phyloP scores from a whole-genome alignment of 2,797 vertebrate genomes.

The Halcyon smyrnensis region DNA sequence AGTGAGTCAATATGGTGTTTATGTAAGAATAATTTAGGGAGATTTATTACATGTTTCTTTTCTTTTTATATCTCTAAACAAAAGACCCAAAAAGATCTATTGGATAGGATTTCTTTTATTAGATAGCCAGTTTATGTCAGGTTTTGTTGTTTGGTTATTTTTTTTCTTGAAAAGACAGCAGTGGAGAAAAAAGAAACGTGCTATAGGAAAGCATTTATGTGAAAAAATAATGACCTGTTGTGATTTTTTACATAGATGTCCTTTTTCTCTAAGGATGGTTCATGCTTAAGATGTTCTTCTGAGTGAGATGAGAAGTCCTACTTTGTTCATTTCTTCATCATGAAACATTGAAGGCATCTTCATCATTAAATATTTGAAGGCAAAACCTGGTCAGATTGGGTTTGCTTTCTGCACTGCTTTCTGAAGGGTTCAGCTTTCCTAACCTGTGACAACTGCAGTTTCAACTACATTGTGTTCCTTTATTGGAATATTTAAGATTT shows the following conservation, averaged over 20 bases:
- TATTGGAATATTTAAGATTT: background rate
- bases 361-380: background rate
- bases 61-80: background rate
- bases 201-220: background rate
- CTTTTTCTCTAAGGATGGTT: background rate
- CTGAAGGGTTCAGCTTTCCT: background rate
- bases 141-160: background rate
- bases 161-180: background rate
- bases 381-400: background rate
- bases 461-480: background rate
- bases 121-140: background rate
- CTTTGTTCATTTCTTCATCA: background rate
- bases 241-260: background rate
- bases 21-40: background rate
- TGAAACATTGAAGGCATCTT: background rate
- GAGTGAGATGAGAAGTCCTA: background rate
- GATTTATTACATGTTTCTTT: background rate
- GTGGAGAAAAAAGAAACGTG: background rate
- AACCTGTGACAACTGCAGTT: background rate
- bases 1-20: background rate
- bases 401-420: background rate
- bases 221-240: background rate
- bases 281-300: background rate
- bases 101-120: background rate
- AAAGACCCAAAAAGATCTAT: background rate